A percentile compares a stretch with the other conserved stretches of the same genome.
Evolutionary conservation across 1,140 invertebrate genomes (phyloP).

Genomic region (Drosophila mojavensis): DNA sequence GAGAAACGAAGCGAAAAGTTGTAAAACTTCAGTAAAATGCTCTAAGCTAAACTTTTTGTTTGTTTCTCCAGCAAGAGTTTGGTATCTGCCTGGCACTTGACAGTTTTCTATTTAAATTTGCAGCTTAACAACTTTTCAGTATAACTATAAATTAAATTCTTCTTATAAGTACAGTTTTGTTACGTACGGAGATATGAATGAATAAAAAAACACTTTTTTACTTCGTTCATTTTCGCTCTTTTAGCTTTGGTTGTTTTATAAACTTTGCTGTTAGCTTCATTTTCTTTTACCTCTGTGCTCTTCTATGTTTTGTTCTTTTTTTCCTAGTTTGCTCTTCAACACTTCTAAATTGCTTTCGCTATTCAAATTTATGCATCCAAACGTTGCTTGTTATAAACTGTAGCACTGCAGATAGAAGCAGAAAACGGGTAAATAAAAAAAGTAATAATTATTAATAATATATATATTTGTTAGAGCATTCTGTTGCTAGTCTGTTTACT

Average conservation of each 20-base stretch:
- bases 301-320: neutral
- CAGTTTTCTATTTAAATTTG: constrained; percentile 25
- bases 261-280: neutral
- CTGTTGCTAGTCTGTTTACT: too few relatives aligned
- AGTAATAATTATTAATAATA: neutral
- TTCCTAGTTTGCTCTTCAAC: neutral
- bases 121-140: neutral
- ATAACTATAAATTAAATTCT: neutral
- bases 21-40: neutral
- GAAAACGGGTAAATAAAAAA: neutral
- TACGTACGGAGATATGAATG: too few relatives aligned
- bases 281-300: neutral
- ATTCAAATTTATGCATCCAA: constrained; percentile 43
- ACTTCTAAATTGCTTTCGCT: constrained; percentile 37
- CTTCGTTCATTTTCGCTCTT: neutral
- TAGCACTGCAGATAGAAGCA: too few relatives aligned
- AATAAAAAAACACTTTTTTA: too few relatives aligned
- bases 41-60: constrained; percentile 2
- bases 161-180: neutral
- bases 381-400: constrained; percentile 21
- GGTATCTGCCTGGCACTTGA: constrained; percentile 9
- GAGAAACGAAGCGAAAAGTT: neutral
- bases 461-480: too few relatives aligned
- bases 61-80: neutral
- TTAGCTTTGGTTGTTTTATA: neutral